phyloP scores from a whole-genome alignment of 2,888 invertebrate genomes.

The Rhingia campestris region DNA sequence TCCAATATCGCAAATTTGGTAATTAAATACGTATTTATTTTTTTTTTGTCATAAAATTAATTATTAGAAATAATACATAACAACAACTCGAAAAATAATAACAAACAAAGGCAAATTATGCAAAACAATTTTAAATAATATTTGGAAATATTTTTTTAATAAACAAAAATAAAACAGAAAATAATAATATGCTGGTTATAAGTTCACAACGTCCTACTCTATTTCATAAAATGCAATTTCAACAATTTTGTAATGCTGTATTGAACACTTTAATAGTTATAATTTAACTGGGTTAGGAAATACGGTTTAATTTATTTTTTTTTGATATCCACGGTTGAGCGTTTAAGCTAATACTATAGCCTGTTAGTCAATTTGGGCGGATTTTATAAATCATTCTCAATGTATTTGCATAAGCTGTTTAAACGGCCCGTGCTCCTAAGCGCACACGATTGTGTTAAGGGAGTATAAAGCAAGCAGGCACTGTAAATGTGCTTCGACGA shows the following conservation, averaged over 20 bases:
- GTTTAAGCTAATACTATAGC: too few species aligned
- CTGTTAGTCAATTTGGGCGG: too few species aligned
- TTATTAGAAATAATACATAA: background rate
- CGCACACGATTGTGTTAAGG: background rate
- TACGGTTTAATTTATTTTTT: too few species aligned
- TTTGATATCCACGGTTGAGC: too few species aligned
- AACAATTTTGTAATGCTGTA: too few species aligned
- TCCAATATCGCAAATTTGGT: constrained; percentile 7
- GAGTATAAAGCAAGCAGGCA: background rate
- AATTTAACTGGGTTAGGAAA: too few species aligned
- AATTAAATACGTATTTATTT: constrained; percentile 10
- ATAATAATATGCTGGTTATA: background rate
- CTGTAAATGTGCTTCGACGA: background rate
- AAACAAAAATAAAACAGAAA: constrained; percentile 5
- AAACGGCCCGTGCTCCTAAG: too few species aligned
- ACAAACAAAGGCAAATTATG: background rate
- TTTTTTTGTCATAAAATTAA: background rate
- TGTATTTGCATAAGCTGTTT: too few species aligned
- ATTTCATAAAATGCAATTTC: too few species aligned
- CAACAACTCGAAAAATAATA: background rate
- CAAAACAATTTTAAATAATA: constrained; percentile 15
- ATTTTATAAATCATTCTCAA: too few species aligned
- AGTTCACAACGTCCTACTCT: too few species aligned
- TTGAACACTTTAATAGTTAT: too few species aligned
- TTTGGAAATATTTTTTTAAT: constrained; percentile 36